phyloP scores from a whole-genome alignment of 1,140 invertebrate species.

The Lanistes nyassanus region DNA sequence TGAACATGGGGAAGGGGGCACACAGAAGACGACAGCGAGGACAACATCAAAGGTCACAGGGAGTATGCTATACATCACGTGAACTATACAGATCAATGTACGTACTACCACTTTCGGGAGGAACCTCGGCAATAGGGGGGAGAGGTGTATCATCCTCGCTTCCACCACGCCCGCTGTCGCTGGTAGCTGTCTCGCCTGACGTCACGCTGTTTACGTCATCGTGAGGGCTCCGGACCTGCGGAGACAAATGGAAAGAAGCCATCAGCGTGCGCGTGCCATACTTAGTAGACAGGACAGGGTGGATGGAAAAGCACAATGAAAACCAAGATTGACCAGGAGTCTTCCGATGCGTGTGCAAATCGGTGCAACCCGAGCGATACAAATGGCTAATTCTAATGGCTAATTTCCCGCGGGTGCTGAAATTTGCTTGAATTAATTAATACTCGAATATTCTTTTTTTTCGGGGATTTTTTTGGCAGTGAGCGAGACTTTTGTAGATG shows the following conservation, averaged over 20 bases:
- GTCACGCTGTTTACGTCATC: slow-evolving; percentile 53
- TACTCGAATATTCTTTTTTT: no score
- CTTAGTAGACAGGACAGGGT: no score
- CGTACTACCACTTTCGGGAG: slow-evolving; percentile 26
- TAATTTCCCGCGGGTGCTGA: no score
- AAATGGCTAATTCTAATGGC: no score
- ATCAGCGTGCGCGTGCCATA: neutral
- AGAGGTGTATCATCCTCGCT: slow-evolving; percentile 51
- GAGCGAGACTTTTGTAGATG: no score
- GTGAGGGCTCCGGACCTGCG: slow-evolving; percentile 28
- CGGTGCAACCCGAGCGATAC: no score
- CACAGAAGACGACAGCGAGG: neutral
- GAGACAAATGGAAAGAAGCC: neutral
- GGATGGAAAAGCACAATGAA: neutral
- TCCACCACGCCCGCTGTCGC: slow-evolving; percentile 52
- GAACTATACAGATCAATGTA: neutral
- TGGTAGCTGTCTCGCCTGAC: slow-evolving; percentile 48
- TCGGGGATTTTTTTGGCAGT: no score
- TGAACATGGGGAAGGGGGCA: neutral
- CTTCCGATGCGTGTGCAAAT: no score
- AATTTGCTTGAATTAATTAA: no score
- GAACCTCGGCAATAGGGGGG: slow-evolving; percentile 31
- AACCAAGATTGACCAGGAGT: no score
- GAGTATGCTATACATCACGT: no score
- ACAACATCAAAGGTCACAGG: neutral